Conservation (phyloP, 2,888 invertebrate genomes). For the Kuschelorhynchus macadamiae region DNA sequence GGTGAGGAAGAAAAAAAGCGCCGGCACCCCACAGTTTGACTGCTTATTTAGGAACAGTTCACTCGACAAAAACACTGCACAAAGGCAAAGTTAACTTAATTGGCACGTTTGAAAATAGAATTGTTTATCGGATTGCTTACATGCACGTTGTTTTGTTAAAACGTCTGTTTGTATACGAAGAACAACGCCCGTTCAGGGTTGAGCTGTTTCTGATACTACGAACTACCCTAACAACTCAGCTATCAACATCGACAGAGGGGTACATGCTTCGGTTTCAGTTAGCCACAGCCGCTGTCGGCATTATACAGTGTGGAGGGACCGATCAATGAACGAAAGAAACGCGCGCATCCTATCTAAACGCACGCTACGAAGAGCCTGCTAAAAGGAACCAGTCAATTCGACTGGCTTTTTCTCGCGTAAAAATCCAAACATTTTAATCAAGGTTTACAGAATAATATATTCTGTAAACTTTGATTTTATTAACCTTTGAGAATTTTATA, state of each 20-base stretch:
- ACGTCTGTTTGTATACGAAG: slow-evolving; percentile 28
- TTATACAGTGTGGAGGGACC: slow-evolving; percentile 39
- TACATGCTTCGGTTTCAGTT: slow-evolving; percentile 51
- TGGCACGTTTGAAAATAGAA: slow-evolving; percentile 47
- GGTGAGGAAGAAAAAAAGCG: slow-evolving; percentile 95
- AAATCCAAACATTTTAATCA: too few species aligned
- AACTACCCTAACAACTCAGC: slow-evolving; percentile 61
- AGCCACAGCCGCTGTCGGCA: slow-evolving; percentile 38
- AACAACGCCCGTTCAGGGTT: slow-evolving; percentile 65
- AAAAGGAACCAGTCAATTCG: slow-evolving; percentile 24
- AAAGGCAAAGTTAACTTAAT: slow-evolving; percentile 51
- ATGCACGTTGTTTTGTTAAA: slow-evolving; percentile 45
- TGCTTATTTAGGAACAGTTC: slow-evolving; percentile 71
- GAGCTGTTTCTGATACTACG: slow-evolving; percentile 56
- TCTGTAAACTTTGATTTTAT: too few species aligned
- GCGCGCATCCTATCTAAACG: slow-evolving; percentile 40
- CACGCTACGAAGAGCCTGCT: slow-evolving; percentile 10
- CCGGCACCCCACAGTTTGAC: slow-evolving; percentile 98
- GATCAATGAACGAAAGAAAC: slow-evolving; percentile 49
- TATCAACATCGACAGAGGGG: slow-evolving; percentile 59
- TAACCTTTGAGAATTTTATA: too few species aligned
- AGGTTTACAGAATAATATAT: too few species aligned
- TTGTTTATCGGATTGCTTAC: slow-evolving; percentile 39
- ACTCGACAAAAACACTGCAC: slow-evolving; percentile 70
- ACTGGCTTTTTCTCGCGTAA: slow-evolving; percentile 10